Conservation (phyloP, 2,888 invertebrate genomes). For the Ceraclea dissimilis region DNA sequence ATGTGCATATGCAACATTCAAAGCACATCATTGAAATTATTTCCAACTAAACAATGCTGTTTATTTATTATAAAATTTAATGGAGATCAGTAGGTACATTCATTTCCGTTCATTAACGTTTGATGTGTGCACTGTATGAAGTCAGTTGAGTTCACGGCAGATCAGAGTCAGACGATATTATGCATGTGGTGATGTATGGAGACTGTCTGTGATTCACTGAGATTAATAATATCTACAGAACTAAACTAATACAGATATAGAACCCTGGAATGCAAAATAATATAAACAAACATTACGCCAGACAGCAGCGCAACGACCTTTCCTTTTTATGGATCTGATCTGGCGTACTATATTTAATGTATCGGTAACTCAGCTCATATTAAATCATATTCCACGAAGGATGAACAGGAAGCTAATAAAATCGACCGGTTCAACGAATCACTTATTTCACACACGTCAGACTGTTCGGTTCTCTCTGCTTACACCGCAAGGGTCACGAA, state of each 20-base stretch:
- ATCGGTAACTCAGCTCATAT: no score
- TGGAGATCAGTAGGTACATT: background rate
- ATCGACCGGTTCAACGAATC: no score
- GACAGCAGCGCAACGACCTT: background rate
- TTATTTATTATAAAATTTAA: background rate
- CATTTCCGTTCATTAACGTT: background rate
- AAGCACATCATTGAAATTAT: background rate
- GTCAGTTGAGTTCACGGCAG: background rate
- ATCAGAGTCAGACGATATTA: background rate
- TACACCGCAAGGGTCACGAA: no score
- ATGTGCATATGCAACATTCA: no score
- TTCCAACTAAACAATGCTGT: background rate
- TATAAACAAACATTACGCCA: background rate
- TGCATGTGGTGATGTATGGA: background rate
- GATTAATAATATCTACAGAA: background rate
- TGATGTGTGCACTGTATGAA: background rate
- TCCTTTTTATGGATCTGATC: background rate
- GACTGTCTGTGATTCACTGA: background rate
- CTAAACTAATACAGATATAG: background rate
- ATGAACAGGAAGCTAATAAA: no score
- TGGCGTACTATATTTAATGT: no score
- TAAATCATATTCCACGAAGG: no score
- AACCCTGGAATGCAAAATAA: background rate
- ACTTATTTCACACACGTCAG: no score
- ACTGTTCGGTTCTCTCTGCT: no score